phyloP scores from a whole-genome alignment of 35 echinoderm and acorn worm genomes.

The Lytechinus variegatus region DNA sequence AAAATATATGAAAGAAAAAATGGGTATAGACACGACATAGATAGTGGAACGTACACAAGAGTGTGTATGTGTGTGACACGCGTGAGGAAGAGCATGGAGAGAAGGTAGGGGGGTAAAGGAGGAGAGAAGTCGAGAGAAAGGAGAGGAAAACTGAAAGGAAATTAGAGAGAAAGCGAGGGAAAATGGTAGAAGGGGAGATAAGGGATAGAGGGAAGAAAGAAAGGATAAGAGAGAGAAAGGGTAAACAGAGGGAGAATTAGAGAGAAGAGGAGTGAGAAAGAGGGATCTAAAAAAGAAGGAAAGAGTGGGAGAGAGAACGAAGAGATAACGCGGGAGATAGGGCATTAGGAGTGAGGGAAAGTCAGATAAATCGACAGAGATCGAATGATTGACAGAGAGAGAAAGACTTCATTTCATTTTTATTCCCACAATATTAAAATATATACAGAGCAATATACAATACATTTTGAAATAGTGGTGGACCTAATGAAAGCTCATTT shows the following conservation, averaged over 20 bases:
- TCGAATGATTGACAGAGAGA: too few relatives aligned
- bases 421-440: too few relatives aligned
- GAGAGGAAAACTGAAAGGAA: not conserved
- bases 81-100: not conserved
- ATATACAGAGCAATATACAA: too few relatives aligned
- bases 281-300: too few relatives aligned
- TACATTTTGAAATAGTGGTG: too few relatives aligned
- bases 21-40: too few relatives aligned
- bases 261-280: too few relatives aligned
- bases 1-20: too few relatives aligned
- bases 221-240: not conserved
- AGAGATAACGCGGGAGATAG: too few relatives aligned
- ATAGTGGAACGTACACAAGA: not conserved
- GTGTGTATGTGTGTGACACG: not conserved
- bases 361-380: too few relatives aligned
- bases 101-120: not conserved
- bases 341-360: not conserved
- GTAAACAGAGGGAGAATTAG: not conserved
- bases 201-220: not conserved
- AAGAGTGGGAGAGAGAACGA: not conserved
- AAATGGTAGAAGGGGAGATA: not conserved
- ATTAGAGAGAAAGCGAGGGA: not conserved
- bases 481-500: too few relatives aligned
- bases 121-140: not conserved
- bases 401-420: too few relatives aligned